These are phyloP conservation scores for Sebastes variabilis DNA, from an alignment of 2,797 vertebrate species.

Conservation along the genomic window DNA sequence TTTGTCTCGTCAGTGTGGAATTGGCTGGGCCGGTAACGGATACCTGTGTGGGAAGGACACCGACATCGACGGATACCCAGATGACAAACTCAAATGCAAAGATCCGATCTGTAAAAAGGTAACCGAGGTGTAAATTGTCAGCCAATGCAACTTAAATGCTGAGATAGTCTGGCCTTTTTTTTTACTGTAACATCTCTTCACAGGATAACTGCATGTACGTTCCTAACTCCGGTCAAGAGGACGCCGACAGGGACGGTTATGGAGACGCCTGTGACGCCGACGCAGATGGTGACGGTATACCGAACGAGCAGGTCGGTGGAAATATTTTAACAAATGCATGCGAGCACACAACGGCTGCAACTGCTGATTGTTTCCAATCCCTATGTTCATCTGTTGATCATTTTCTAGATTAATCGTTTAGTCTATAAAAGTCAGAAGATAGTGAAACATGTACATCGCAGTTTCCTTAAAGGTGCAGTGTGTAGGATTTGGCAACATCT, in stretches of 20 bases:
- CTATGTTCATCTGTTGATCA: neutral
- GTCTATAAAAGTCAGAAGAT: neutral
- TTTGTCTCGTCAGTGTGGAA: conserved; percentile 87
- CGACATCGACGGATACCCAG: conserved; percentile 98
- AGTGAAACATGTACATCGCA: neutral
- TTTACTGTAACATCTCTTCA: neutral
- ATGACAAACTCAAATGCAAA: conserved; percentile 92
- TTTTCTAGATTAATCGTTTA: neutral
- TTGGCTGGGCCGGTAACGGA: conserved; percentile 98
- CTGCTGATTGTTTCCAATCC: neutral
- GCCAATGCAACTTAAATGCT: neutral
- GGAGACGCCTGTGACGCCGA: conserved; percentile 95
- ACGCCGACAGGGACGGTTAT: conserved; percentile 89
- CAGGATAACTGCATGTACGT: conserved; percentile 95
- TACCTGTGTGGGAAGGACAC: conserved; percentile 95
- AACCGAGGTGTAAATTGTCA: conserved; percentile 21
- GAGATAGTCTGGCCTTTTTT: neutral
- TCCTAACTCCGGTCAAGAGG: conserved; percentile 98
- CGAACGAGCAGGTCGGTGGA: conserved; percentile 90
- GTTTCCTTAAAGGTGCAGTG: neutral
- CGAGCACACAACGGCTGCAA: neutral
- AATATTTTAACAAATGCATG: neutral
- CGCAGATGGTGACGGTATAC: conserved; percentile 95
- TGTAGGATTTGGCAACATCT: too few species aligned
- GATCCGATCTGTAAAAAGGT: conserved; percentile 92